Evolutionary conservation across 2,113 vertebrate genomes (phyloP), one percentile per base, ranked within the genome.

Genomic region (Corythornis madagascariensis): DNA sequence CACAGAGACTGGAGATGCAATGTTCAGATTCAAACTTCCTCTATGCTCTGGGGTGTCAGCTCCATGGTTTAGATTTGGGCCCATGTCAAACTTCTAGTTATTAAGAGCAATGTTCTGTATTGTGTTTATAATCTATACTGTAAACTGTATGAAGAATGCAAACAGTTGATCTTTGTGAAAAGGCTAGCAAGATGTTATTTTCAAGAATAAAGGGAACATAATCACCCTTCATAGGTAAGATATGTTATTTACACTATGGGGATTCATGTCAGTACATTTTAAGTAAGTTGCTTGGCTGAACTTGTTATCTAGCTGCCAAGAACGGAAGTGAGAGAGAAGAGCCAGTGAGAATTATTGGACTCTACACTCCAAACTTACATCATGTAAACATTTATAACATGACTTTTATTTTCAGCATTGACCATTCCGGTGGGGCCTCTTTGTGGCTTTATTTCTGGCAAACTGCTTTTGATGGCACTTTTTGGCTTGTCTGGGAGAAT

Each of bases 251-350:
- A 82, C 50, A 70, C 76, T 81, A 2, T 57, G 83, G 88, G 80
- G 88, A 96, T 94, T 96, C 88, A 52, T 83, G 94, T 95, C 95
- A 93, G 88, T 95, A 75, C 91, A 61, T 83, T 94, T 92, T 86
- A 94, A 96, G 93, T 86, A 55, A 95, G 90, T 84, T 96, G 95
- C 95, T 95, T 96, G 95, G 95, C 96, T 95, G 94, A 95, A 93
- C 86, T 95, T 95, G 76, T 90, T 92, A 88, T 90, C 87, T 90
- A 56, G 61, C 93, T 90, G 95, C 96, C 96, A 95, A 94, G 93
- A 94, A 92, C 86, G 92, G 95, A 96, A 96, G 96, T 96, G 96
- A 94, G 83, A 90, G 91, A 93, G 88, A 92, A 94, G 77, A 94
- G 86, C 91, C 73, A 91, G 83, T 69, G 67, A 95, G 94, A 95